phyloP scores from a whole-genome alignment of 2,888 invertebrate species.

The Tethea ocularis region DNA sequence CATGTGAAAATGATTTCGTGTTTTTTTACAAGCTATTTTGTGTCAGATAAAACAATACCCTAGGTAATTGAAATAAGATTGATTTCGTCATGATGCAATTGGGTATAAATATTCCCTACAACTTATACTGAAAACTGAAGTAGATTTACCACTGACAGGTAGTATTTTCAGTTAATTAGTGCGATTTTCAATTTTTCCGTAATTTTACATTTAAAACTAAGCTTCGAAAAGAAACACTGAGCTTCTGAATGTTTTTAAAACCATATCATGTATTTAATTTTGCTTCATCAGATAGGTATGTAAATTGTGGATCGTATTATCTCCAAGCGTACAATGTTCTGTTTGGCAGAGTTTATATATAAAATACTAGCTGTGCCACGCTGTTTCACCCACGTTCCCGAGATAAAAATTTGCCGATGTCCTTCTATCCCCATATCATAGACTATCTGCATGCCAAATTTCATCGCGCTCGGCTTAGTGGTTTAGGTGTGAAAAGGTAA shows the following conservation, averaged over 20 bases:
- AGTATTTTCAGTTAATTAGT: constrained; percentile 67
- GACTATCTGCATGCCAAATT: too few species aligned
- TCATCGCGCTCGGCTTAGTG: too few species aligned
- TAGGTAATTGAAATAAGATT: not conserved
- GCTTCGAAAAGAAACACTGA: not conserved
- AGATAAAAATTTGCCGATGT: too few species aligned
- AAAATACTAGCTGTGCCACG: too few species aligned
- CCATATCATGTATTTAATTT: not conserved
- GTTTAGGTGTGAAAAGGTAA: too few species aligned
- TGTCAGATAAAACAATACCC: not conserved
- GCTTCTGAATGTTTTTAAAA: not conserved
- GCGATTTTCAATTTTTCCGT: constrained; percentile 30
- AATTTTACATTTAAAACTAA: constrained; percentile 21
- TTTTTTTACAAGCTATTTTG: not conserved
- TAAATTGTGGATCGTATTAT: too few species aligned
- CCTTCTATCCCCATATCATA: too few species aligned
- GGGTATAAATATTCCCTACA: constrained; percentile 13
- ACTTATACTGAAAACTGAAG: constrained; percentile 26
- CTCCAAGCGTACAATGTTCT: too few species aligned
- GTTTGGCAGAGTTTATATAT: too few species aligned
- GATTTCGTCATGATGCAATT: not conserved
- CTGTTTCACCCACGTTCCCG: too few species aligned
- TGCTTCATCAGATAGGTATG: not conserved
- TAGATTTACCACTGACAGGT: constrained; percentile 49
- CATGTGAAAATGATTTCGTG: not conserved